A percentile compares a stretch with the other conserved stretches of the same genome.
These are phyloP conservation scores for Leptopilina myrica DNA, from an alignment of 2,888 invertebrate genomes.

Conservation along the genomic window DNA sequence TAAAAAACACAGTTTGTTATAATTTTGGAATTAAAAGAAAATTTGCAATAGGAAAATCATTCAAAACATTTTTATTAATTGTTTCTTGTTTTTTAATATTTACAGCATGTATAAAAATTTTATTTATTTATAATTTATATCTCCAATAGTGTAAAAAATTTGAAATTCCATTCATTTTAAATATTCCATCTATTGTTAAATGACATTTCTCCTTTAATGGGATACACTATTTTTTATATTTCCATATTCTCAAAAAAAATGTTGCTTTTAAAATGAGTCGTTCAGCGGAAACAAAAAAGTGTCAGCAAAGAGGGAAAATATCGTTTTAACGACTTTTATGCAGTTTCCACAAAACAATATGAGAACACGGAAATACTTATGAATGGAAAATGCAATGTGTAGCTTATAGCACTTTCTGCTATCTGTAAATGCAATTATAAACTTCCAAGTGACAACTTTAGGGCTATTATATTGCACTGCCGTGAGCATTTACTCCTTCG, in stretches of 20 bases:
- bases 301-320: background rate
- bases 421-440: conserved; percentile 46
- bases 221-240: too few relatives aligned
- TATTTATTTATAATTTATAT: too few relatives aligned
- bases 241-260: background rate
- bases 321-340: conserved; percentile 27
- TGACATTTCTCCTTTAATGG: too few relatives aligned
- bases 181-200: too few relatives aligned
- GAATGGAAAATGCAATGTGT: conserved; percentile 23
- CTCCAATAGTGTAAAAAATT: too few relatives aligned
- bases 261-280: background rate
- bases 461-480: background rate
- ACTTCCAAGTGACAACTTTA: conserved; percentile 43
- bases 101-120: too few relatives aligned
- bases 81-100: too few relatives aligned
- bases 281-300: background rate
- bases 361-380: conserved; percentile 15
- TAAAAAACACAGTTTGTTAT: too few relatives aligned
- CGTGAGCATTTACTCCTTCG: conserved; percentile 5
- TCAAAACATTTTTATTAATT: too few relatives aligned
- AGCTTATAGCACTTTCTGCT: conserved; percentile 41
- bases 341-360: conserved; percentile 10
- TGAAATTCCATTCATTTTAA: too few relatives aligned
- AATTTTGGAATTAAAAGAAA: too few relatives aligned
- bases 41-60: too few relatives aligned